Evolutionary conservation across 2,888 invertebrate species (phyloP).

Genomic region (Pachycephus smyrnensis): DNA sequence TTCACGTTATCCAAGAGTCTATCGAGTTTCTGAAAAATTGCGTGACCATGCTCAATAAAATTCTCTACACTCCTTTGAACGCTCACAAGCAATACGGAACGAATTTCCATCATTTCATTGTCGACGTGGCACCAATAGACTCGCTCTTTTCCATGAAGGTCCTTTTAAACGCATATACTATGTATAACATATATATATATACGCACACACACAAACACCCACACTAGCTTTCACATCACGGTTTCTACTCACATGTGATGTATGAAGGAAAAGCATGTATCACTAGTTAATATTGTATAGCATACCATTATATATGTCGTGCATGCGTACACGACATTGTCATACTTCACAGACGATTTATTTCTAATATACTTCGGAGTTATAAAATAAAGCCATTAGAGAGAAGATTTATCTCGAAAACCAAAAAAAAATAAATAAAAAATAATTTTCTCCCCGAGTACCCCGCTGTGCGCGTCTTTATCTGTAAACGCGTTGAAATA

Average conservation of each 20-base stretch:
- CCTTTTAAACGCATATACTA: neutral
- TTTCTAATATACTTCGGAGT: neutral
- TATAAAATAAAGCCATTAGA: neutral
- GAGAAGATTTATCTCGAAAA: neutral
- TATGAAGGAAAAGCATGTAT: too few species aligned
- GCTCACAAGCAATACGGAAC: neutral
- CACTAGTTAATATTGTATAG: neutral
- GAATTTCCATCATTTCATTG: neutral
- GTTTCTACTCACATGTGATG: too few species aligned
- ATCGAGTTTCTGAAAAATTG: neutral
- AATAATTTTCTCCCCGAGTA: neutral
- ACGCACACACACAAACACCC: too few species aligned
- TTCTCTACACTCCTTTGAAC: neutral
- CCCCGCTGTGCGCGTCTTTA: neutral
- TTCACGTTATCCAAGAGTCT: neutral
- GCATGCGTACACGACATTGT: neutral
- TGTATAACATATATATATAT: too few species aligned
- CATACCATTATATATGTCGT: neutral
- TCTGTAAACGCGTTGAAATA: neutral
- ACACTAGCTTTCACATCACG: too few species aligned
- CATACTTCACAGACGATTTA: neutral
- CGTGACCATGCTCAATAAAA: conserved; percentile 2
- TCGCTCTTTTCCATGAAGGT: neutral
- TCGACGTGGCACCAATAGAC: neutral
- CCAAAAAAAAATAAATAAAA: neutral